Conservation (phyloP, 1,140 invertebrate genomes). For the Dreissena rostriformis region DNA sequence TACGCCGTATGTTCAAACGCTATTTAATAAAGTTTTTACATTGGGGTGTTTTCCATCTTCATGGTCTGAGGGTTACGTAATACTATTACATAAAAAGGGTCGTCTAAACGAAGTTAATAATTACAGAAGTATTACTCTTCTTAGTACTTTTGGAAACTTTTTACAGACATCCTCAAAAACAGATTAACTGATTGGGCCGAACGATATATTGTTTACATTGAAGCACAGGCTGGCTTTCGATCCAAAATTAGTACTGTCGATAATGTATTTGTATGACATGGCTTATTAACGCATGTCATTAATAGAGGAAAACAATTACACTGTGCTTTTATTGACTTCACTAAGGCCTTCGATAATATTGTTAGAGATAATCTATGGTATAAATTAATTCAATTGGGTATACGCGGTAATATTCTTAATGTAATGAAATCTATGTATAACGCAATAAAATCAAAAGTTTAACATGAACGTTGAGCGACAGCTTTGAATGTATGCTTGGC, state of each 20-base stretch:
- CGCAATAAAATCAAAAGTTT: not conserved
- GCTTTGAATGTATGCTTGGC: no score
- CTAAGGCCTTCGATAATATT: constrained; percentile 34
- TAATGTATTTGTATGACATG: constrained; percentile 8
- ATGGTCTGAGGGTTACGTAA: constrained; percentile 31
- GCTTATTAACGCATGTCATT: constrained; percentile 4
- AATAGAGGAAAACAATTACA: constrained; percentile 1
- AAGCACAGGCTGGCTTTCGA: constrained; percentile 16
- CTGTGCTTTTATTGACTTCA: constrained; percentile 14
- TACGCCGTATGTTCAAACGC: not conserved
- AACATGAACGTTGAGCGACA: not conserved
- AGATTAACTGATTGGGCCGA: constrained; percentile 11
- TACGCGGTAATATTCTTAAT: no score
- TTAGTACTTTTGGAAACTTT: not conserved
- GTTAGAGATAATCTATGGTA: constrained; percentile 30
- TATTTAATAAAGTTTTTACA: constrained; percentile 6
- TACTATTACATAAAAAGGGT: constrained; percentile 14
- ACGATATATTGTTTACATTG: constrained; percentile 8
- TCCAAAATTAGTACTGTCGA: constrained; percentile 9
- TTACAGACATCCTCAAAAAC: not conserved
- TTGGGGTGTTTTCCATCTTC: constrained; percentile 16
- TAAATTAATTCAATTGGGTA: constrained; percentile 19
- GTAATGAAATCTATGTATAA: not conserved
- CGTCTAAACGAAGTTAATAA: no score
- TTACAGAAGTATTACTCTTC: constrained; percentile 16